A percentile compares a stretch with the other conserved stretches of the same genome.
These are phyloP conservation scores for Falco berigora DNA, from an alignment of 2,797 vertebrate species.

Conservation along the genomic window DNA sequence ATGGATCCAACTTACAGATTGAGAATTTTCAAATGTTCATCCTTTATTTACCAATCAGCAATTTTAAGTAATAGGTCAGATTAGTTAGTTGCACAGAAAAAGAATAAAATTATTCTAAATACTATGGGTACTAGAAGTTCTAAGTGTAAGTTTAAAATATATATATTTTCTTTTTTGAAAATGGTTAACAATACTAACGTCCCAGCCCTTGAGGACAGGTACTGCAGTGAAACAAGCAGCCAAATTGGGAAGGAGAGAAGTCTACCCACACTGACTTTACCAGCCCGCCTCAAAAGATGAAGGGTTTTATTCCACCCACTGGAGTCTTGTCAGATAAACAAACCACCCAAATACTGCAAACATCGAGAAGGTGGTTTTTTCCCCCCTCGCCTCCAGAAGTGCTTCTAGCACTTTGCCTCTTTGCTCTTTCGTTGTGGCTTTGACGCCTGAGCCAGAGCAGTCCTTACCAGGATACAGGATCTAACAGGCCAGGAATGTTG, in stretches of 20 bases:
- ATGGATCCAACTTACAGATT: neutral
- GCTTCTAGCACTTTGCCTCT: neutral
- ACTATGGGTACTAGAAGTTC: neutral
- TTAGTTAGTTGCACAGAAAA: neutral
- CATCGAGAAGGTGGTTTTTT: neutral
- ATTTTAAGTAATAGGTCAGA: neutral
- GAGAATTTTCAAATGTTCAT: neutral
- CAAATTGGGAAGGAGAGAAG: neutral
- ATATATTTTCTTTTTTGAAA: neutral
- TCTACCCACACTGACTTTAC: neutral
- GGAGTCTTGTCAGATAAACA: neutral
- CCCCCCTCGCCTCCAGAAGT: neutral
- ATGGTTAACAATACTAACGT: neutral
- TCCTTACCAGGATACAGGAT: neutral
- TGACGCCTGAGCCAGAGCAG: neutral
- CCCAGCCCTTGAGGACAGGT: neutral
- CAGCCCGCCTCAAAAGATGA: neutral
- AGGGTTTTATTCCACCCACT: neutral
- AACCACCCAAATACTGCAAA: neutral
- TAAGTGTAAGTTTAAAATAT: neutral
- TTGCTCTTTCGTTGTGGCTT: neutral
- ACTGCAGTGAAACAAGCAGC: neutral
- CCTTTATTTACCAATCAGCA: neutral
- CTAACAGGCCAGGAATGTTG: constrained; percentile 18
- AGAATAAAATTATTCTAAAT: neutral